These are phyloP conservation scores for Hemithea aestivaria DNA, from an alignment of 2,888 invertebrate genomes.

Conservation along the genomic window DNA sequence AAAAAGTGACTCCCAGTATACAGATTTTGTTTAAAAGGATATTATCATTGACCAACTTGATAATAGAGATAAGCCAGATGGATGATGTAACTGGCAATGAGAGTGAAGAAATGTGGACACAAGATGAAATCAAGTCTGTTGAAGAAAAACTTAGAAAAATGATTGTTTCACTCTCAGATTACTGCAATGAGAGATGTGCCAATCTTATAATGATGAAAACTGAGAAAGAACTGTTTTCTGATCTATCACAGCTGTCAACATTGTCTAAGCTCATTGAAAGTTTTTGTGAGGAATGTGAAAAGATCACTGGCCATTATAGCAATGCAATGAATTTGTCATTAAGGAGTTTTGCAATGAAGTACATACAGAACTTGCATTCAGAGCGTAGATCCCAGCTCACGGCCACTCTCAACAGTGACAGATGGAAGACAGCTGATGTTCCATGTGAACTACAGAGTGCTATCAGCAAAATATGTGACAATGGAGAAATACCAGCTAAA, in stretches of 20 bases:
- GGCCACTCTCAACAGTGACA: slow-evolving; percentile 91
- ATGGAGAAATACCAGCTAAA: slow-evolving; percentile 65
- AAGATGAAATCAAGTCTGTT: slow-evolving; percentile 84
- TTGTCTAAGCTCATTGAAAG: slow-evolving; percentile 87
- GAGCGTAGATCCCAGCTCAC: slow-evolving; percentile 92
- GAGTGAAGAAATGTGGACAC: slow-evolving; percentile 84
- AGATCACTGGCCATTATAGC: slow-evolving; percentile 85
- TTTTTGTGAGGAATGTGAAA: slow-evolving; percentile 88
- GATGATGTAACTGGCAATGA: slow-evolving; percentile 79
- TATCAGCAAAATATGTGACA: slow-evolving; percentile 83
- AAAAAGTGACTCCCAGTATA: slow-evolving; percentile 82
- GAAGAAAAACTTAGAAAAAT: slow-evolving; percentile 86
- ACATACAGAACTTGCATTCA: slow-evolving; percentile 93
- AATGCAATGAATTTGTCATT: slow-evolving; percentile 89
- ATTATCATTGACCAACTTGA: slow-evolving; percentile 85
- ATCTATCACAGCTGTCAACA: slow-evolving; percentile 86
- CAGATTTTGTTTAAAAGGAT: slow-evolving; percentile 86
- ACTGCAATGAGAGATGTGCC: slow-evolving; percentile 94
- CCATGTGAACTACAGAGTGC: slow-evolving; percentile 93
- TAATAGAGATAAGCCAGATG: slow-evolving; percentile 85
- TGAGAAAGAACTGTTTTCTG: slow-evolving; percentile 85
- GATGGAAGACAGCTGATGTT: slow-evolving; percentile 96
- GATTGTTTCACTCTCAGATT: slow-evolving; percentile 90
- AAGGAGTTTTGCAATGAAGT: slow-evolving; percentile 93
- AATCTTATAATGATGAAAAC: slow-evolving; percentile 90